Percentiles rank a stretch among this genome's conserved stretches.
Conservation (phyloP, 2,797 vertebrate genomes). For the Micrastur ruficollis region DNA sequence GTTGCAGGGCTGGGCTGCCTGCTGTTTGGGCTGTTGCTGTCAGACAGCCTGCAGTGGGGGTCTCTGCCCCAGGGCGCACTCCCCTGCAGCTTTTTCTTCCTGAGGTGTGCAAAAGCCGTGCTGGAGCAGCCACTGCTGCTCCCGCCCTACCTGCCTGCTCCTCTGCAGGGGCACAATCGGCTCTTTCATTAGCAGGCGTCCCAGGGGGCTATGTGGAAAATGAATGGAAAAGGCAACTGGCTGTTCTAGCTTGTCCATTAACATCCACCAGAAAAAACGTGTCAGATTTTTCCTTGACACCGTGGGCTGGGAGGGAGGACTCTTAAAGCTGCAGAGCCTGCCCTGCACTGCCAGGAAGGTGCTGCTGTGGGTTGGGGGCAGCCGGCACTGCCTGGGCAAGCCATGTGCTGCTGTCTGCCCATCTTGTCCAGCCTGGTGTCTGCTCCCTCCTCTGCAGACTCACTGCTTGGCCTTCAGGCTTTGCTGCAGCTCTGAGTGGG, state of each 20-base stretch:
- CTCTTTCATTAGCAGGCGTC: constrained; percentile 45
- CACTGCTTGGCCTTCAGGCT: accelerated
- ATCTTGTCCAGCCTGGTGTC: neutral
- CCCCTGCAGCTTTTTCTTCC: neutral
- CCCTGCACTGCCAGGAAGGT: neutral
- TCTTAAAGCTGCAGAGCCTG: constrained; percentile 26
- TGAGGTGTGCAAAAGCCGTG: neutral
- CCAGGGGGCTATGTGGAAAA: constrained; percentile 39
- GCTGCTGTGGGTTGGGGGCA: neutral
- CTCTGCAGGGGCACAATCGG: neutral
- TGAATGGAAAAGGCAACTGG: constrained; percentile 64
- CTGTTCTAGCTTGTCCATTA: constrained; percentile 21
- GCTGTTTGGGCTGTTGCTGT: neutral
- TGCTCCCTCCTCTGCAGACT: neutral
- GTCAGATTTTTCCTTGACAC: constrained; percentile 58
- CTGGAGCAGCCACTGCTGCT: neutral
- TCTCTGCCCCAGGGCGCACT: neutral
- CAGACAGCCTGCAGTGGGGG: neutral
- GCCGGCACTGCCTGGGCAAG: accelerated
- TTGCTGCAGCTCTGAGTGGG: neutral
- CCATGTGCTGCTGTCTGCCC: neutral
- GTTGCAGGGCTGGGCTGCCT: neutral
- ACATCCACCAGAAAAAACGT: constrained; percentile 55
- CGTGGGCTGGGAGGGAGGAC: constrained; percentile 1
- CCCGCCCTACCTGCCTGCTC: constrained; percentile 17